A percentile compares a stretch with the other conserved stretches of the same genome.
phyloP scores from a whole-genome alignment of 1,140 invertebrate genomes.

The Diplogasteroides magnus region DNA sequence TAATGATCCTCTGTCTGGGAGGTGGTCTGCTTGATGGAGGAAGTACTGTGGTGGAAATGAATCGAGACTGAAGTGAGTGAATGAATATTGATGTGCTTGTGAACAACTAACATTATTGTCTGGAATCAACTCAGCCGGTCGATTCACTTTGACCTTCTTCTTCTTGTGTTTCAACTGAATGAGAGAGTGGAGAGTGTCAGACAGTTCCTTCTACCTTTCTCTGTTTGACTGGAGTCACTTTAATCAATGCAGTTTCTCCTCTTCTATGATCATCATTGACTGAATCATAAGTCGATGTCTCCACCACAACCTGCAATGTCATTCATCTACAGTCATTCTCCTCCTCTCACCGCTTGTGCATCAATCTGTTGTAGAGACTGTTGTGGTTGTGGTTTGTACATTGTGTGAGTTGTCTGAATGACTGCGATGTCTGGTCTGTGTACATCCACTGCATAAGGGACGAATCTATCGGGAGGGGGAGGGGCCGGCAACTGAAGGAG shows the following conservation, averaged over 20 bases:
- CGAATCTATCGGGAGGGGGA: slow-evolving; percentile 16
- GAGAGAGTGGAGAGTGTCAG: not conserved
- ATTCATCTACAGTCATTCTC: slow-evolving; percentile 22
- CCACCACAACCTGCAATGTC: slow-evolving; percentile 6
- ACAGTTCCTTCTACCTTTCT: not conserved
- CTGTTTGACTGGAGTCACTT: not conserved
- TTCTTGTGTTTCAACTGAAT: not conserved
- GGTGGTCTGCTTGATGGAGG: not conserved
- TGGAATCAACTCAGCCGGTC: no score
- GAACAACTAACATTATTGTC: no score
- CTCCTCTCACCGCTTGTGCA: slow-evolving; percentile 6
- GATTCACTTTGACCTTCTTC: no score
- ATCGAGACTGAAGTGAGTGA: not conserved
- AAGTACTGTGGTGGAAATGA: not conserved
- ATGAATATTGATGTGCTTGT: not conserved
- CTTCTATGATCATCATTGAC: not conserved
- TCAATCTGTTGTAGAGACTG: slow-evolving; percentile 2
- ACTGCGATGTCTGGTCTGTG: not conserved
- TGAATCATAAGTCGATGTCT: not conserved
- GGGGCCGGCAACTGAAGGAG: no score
- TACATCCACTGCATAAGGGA: slow-evolving; percentile 14
- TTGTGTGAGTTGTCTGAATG: not conserved
- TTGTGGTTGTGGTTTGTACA: not conserved
- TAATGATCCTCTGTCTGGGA: not conserved
- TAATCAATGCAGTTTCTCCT: not conserved